These are phyloP conservation scores for Pollenia angustigena DNA, from an alignment of 2,888 invertebrate species.

Conservation along the genomic window DNA sequence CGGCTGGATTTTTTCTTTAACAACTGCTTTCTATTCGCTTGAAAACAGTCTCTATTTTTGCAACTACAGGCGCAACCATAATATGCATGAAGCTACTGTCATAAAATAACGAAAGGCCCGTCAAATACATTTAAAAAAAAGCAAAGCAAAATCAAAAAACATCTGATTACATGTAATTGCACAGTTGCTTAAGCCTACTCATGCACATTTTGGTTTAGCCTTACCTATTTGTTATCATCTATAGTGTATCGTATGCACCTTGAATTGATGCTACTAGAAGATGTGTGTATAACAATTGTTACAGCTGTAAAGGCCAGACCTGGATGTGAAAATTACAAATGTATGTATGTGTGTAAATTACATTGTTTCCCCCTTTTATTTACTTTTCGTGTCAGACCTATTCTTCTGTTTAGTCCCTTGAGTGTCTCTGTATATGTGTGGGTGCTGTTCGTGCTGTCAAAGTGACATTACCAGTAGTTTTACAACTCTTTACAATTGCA, in stretches of 20 bases:
- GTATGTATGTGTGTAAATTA: neutral
- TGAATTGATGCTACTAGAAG: conserved; percentile 35
- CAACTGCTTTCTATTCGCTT: too few relatives aligned
- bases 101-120: too few relatives aligned
- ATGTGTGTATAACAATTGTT: conserved; percentile 32
- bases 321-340: neutral
- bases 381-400: neutral
- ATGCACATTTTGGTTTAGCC: too few relatives aligned
- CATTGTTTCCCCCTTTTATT: neutral
- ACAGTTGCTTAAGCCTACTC: too few relatives aligned
- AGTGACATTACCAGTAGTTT: conserved; percentile 34
- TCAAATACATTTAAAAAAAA: too few relatives aligned
- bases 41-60: too few relatives aligned
- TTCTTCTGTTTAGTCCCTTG: neutral
- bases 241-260: conserved; percentile 18
- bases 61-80: too few relatives aligned
- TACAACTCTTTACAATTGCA: conserved; percentile 27
- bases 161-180: too few relatives aligned
- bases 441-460: conserved; percentile 12
- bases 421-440: neutral
- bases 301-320: conserved; percentile 12
- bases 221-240: neutral
- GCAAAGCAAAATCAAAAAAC: too few relatives aligned
- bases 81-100: too few relatives aligned
- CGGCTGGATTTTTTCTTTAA: too few relatives aligned